A percentile compares a stretch with the other conserved stretches of the same genome.
phyloP scores from a whole-genome alignment of 2,113 vertebrate genomes.

The Scophthalmus maximus region DNA sequence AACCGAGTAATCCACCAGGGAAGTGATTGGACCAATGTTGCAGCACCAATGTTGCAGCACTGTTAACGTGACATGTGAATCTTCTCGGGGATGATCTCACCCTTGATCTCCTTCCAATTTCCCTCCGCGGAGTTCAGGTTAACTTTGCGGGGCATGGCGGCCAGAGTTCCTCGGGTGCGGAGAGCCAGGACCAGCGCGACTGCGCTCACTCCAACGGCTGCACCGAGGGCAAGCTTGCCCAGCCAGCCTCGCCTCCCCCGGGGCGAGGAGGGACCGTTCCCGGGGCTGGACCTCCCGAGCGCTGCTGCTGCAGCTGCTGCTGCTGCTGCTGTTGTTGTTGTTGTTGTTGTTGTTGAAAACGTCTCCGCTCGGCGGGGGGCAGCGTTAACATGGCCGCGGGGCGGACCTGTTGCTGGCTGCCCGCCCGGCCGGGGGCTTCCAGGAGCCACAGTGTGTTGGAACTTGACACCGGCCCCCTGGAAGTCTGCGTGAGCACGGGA shows the following conservation, averaged over 20 bases:
- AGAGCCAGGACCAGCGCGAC: conserved; percentile 61
- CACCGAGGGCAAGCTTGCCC: conserved; percentile 53
- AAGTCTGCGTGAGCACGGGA: conserved; percentile 27
- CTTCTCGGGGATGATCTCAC: conserved; percentile 68
- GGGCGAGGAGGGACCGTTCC: neutral
- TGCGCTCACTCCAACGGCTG: conserved; percentile 63
- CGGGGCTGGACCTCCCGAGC: conserved; percentile 44
- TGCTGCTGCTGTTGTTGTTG: conserved; percentile 20
- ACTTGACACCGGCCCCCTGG: conserved; percentile 52
- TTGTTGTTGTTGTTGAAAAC: conserved; percentile 55
- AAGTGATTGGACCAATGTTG: too few relatives aligned
- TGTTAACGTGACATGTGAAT: conserved; percentile 6
- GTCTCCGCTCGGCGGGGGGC: conserved; percentile 30
- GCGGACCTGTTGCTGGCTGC: conserved; percentile 34
- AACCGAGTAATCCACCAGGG: neutral
- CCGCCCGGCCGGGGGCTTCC: conserved; percentile 28
- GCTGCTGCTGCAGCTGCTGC: conserved; percentile 11
- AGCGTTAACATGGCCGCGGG: conserved; percentile 45
- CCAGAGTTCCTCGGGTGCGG: conserved; percentile 66
- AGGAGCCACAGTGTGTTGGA: conserved; percentile 44
- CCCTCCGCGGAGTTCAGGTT: conserved; percentile 73
- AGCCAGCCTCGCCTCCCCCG: conserved; percentile 22
- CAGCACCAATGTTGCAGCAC: conserved; percentile 20
- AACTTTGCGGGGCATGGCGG: conserved; percentile 74
- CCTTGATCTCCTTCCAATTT: conserved; percentile 81